phyloP scores from a whole-genome alignment of 2,888 invertebrate species.

The Xestia rhomboidea region DNA sequence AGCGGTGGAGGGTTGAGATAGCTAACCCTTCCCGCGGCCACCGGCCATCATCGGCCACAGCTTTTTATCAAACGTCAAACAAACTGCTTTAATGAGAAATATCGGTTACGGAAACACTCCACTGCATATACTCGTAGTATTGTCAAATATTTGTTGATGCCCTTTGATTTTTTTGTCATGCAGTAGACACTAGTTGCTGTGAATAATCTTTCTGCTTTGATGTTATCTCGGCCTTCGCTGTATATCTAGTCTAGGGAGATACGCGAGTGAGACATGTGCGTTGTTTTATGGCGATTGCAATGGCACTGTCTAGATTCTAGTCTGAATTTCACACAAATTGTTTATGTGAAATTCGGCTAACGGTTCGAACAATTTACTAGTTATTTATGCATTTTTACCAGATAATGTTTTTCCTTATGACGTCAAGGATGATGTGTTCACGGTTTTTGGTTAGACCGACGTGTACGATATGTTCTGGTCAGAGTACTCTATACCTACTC shows the following conservation, averaged over 20 bases:
- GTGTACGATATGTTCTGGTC: not conserved
- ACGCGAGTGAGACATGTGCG: slow-evolving; percentile 29
- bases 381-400: not conserved
- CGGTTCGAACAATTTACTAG: not conserved
- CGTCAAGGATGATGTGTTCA: not conserved
- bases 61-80: slow-evolving; percentile 88
- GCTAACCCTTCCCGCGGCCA: slow-evolving; percentile 83
- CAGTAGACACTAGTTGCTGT: slow-evolving; percentile 53
- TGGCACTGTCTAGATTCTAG: slow-evolving; percentile 7
- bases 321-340: not conserved
- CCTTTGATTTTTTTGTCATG: slow-evolving; percentile 71
- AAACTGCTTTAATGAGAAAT: slow-evolving; percentile 88
- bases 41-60: slow-evolving; percentile 82
- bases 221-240: slow-evolving; percentile 60
- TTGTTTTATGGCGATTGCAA: slow-evolving; percentile 40
- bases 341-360: slow-evolving; percentile 1
- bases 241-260: slow-evolving; percentile 55
- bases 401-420: not conserved
- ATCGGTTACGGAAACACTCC: slow-evolving; percentile 89
- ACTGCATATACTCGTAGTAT: slow-evolving; percentile 79
- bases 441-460: not conserved
- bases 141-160: slow-evolving; percentile 83
- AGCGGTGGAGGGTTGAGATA: slow-evolving; percentile 77
- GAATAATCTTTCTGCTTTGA: slow-evolving; percentile 66
- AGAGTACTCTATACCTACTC: not conserved